Evolutionary conservation across 2,888 invertebrate species (phyloP), one percentile per base, ranked within the genome.

Genomic region (Pteria penguin): DNA sequence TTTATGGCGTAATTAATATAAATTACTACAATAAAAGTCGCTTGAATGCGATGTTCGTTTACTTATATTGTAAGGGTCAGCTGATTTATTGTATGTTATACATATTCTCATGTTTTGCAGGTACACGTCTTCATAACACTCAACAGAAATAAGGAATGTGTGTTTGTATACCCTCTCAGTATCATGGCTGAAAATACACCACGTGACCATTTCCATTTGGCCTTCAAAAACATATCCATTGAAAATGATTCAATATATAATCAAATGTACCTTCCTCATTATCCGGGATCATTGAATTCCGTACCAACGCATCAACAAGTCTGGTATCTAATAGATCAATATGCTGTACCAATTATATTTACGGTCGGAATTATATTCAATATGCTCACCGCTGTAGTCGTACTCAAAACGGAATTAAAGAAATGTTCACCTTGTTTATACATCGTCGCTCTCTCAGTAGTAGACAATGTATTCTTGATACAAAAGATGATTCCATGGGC

Each of bases 401-500:
- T 83, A 2, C 67, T 81, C 29, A 78, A 78, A 58, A 78, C 83
- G 18, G 81, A 83, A 33, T 68, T 84, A 26, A 82, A 80, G 55
- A 81, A 80, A 65, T 77, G 81, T 0, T 68, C 84, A 1, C 58
- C 82, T 0, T 83, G 76, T 63, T 71, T 81, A 11, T 83, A 82
- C 52, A 80, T 81, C 36, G 76, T 79, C n/a, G 61, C 84, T 11
- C 72, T 82, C 45, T 66, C 80, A 18, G 78, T 84, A 26, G 81
- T 81, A 0, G 84, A 84, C 54, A 78, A 75, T 4, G 58, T 79
- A 3, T 84, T 82, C 57, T 63, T 84, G 8, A 57, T 83, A 33
- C 79, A 81, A 1, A 82, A 80, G 76, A 76, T 80, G 31, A 75
- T 84, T 4, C 83, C 82, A 0, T 84, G 84, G 84, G 70, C 80